Evolutionary conservation across 2,888 invertebrate genomes (phyloP), one percentile per base, ranked within the genome.

Genomic region (Ypsolopha sequella): DNA sequence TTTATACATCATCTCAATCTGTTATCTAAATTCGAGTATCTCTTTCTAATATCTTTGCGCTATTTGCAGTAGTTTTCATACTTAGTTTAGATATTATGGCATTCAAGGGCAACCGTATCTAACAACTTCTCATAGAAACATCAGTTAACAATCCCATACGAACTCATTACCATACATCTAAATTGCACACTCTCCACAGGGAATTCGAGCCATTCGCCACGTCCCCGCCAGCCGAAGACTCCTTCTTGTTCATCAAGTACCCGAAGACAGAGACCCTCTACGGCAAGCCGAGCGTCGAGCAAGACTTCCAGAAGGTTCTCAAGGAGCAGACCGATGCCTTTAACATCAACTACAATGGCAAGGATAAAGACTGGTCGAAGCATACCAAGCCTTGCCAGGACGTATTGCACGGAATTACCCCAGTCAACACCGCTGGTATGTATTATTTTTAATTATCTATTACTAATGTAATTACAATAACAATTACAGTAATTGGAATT

Each of bases 171-270:
- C 38, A 10, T 10, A 8, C 38, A 38, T 38, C 38, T 10, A 38
- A 38, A 38, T 38, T 13, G 14, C 43, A 43, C 1, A 13, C 43
- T 43, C 13, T 13, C 13, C 43, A 43, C 78, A 87, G 87, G 62
- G 87, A 85, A 48, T 87, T 80, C 57, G 86, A 87, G 56, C 78
- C 80, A 36, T 87, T 87, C 56, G 73, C 85, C 36, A 68, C 69
- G 59, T 93, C 93, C 13, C 93, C 94, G 14, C 93, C 93, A 2
- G 89, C 91, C 43, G 93, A 93, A 72, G 93, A 93, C 64, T 91
- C 90, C 50, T 93, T 93, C 70, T 91, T 92, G 71, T 89, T 89
- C 68, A 89, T 91, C 60, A 88, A 91, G 50, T 92, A 92, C 68
- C 90, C 90, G 10, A 87, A 76, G 61, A 65, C 79, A 7, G 77